Evolutionary conservation across 2,113 vertebrate species (phyloP).

Genomic region (Tretioscincus oriximinensis): DNA sequence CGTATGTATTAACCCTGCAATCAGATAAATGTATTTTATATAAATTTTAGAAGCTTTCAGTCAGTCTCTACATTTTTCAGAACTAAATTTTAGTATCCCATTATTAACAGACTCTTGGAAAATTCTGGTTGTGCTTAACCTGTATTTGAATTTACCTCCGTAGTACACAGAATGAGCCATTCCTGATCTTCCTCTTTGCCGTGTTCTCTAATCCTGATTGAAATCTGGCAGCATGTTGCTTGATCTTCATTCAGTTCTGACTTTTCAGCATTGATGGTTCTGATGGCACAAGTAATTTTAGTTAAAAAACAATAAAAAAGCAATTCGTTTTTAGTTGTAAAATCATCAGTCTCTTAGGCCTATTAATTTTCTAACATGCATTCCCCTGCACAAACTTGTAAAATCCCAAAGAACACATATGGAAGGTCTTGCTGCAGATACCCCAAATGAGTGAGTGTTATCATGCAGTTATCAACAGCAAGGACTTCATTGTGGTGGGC

Average conservation of each 20-base stretch:
- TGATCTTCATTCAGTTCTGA: constrained; percentile 79
- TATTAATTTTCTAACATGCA: too few relatives aligned
- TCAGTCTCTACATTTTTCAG: neutral
- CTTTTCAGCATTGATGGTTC: constrained; percentile 78
- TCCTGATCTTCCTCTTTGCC: constrained; percentile 68
- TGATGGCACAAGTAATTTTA: constrained; percentile 15
- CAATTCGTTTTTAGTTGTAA: too few relatives aligned
- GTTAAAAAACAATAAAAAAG: constrained; percentile 17
- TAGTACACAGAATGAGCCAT: constrained; percentile 71
- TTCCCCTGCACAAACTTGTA: too few relatives aligned
- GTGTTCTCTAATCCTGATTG: constrained; percentile 59
- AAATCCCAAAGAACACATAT: too few relatives aligned
- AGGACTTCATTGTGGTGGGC: too few relatives aligned
- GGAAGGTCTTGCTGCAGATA: too few relatives aligned
- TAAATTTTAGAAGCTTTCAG: neutral
- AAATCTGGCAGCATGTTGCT: constrained; percentile 73
- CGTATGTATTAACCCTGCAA: neutral
- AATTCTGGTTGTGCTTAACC: neutral
- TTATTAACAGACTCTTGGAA: neutral
- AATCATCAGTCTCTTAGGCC: too few relatives aligned
- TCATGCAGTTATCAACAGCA: too few relatives aligned
- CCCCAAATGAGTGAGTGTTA: too few relatives aligned
- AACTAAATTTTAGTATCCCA: neutral
- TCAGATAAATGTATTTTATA: neutral
- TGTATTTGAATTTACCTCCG: constrained; percentile 58